Evolutionary conservation across 2,113 vertebrate species (phyloP).

Genomic region (Hymenochirus boettgeri): DNA sequence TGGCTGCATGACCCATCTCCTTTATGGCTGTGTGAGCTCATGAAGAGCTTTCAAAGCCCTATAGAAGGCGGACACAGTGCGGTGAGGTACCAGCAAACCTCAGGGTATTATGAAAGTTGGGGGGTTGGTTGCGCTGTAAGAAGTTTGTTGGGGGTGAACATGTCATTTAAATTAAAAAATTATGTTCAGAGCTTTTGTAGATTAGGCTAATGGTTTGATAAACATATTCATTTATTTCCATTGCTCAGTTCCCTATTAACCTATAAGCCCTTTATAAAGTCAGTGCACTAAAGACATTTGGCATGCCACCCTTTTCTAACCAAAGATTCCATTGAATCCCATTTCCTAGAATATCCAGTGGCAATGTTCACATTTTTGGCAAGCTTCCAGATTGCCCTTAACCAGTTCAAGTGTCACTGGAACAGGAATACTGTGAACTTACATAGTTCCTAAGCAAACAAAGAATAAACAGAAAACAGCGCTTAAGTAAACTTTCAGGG

Average conservation of each 20-base stretch:
- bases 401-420: conserved; percentile 12
- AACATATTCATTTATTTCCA: conserved; percentile 51
- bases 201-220: conserved; percentile 45
- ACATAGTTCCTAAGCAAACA: conserved; percentile 17
- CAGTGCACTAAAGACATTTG: conserved; percentile 38
- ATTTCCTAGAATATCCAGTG: conserved; percentile 12
- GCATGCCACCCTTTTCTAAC: conserved; percentile 28
- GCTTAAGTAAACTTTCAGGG: conserved; percentile 15
- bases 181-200: conserved; percentile 41
- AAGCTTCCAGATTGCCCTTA: not conserved
- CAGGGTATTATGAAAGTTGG: no score
- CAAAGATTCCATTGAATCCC: conserved; percentile 22
- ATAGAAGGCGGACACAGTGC: no score
- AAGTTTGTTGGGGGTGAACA: no score
- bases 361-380: conserved; percentile 5
- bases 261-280: conserved; percentile 43
- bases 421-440: conserved; percentile 23
- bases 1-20: no score
- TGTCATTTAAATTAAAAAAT: no score
- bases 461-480: not conserved
- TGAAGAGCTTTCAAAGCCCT: no score
- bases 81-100: no score
- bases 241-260: conserved; percentile 59
- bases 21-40: no score
- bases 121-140: no score